Evolutionary conservation across 2,797 vertebrate genomes (phyloP).

Genomic region (Hydrolagus colliei): DNA sequence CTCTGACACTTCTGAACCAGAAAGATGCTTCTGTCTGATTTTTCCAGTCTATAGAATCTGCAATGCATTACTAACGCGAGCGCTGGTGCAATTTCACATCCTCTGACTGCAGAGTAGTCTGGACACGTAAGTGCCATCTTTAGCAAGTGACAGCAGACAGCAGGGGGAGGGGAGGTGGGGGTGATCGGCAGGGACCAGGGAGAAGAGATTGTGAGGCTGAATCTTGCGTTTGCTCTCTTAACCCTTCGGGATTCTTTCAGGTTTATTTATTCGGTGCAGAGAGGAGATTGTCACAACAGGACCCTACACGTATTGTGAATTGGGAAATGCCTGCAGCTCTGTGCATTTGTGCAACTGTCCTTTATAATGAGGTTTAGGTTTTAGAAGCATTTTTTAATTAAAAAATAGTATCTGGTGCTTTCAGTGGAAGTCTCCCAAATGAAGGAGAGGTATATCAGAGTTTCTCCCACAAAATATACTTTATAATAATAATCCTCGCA

Average conservation of each 20-base stretch:
- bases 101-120: conserved; percentile 44
- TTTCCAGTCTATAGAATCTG: conserved; percentile 57
- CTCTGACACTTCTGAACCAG: conserved; percentile 56
- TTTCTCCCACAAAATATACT: too few relatives aligned
- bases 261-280: neutral
- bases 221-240: conserved; percentile 27
- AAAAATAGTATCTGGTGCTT: too few relatives aligned
- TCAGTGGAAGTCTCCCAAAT: too few relatives aligned
- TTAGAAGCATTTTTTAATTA: too few relatives aligned
- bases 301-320: neutral
- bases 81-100: conserved; percentile 47
- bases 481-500: too few relatives aligned
- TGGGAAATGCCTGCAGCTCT: neutral
- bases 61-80: conserved; percentile 47
- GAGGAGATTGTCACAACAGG: neutral
- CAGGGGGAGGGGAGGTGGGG: conserved; percentile 30
- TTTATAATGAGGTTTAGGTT: too few relatives aligned
- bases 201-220: conserved; percentile 38
- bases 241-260: neutral
- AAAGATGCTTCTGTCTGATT: conserved; percentile 59
- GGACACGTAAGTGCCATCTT: conserved; percentile 44
- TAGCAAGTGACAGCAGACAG: conserved; percentile 37
- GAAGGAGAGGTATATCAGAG: too few relatives aligned
- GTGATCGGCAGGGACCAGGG: conserved; percentile 45
- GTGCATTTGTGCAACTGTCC: too few relatives aligned